Percentiles rank a stretch among this genome's conserved stretches.
Conservation (phyloP, 1,140 invertebrate genomes). For the Brachionus koreanus region DNA sequence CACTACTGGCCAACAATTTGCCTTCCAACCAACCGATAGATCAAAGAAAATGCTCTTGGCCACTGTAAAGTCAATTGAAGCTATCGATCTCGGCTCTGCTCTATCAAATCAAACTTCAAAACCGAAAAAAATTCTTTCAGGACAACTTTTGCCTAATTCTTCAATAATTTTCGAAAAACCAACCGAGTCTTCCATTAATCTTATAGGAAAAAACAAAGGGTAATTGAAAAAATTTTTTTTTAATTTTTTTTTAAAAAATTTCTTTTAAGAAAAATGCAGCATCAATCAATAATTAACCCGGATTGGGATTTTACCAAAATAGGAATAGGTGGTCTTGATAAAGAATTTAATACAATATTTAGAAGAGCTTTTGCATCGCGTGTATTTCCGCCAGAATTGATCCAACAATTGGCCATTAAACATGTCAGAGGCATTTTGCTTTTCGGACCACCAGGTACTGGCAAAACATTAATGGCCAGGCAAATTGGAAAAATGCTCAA, state of each 20-base stretch:
- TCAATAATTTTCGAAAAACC: slow-evolving; percentile 86
- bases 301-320: slow-evolving; percentile 99
- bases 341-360: slow-evolving; percentile 96
- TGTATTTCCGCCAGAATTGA: slow-evolving; percentile 95
- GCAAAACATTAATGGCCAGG: slow-evolving; percentile 97
- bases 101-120: slow-evolving; percentile 63
- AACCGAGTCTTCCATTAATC: slow-evolving; percentile 64
- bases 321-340: slow-evolving; percentile 96
- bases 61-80: slow-evolving; percentile 84
- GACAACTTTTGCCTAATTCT: slow-evolving; percentile 69
- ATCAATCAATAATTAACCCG: slow-evolving; percentile 83
- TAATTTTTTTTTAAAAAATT: not conserved
- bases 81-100: slow-evolving; percentile 74
- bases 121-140: slow-evolving; percentile 46
- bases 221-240: not conserved
- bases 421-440: slow-evolving; percentile 92
- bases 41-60: slow-evolving; percentile 81
- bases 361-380: slow-evolving; percentile 94
- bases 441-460: slow-evolving; percentile 94
- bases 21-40: slow-evolving; percentile 48
- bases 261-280: slow-evolving; percentile 43
- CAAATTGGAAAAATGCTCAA: slow-evolving; percentile 99
- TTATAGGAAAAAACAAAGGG: slow-evolving; percentile 60
- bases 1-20: slow-evolving; percentile 74
- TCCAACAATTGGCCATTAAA: slow-evolving; percentile 90